phyloP scores from a whole-genome alignment of 2,888 invertebrate species.

The Plemyria rubiginata region DNA sequence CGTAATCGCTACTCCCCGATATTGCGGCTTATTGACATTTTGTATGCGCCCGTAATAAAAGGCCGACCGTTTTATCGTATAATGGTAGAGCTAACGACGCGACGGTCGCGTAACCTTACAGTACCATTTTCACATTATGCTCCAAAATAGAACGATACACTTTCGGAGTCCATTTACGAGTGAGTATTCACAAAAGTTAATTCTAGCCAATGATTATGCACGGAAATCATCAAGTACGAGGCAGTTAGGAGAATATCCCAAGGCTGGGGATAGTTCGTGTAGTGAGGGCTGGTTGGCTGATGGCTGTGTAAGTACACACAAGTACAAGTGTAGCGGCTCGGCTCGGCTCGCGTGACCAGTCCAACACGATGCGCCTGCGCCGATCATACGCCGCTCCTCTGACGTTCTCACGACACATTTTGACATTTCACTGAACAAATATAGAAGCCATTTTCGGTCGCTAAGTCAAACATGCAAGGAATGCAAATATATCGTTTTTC shows the following conservation, averaged over 20 bases:
- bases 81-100: slow-evolving; percentile 23
- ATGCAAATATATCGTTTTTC: slow-evolving; percentile 63
- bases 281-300: slow-evolving; percentile 34
- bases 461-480: slow-evolving; percentile 60
- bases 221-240: slow-evolving; percentile 43
- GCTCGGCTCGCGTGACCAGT: slow-evolving; percentile 70
- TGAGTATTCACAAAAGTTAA: not conserved
- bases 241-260: slow-evolving; percentile 60
- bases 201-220: slow-evolving; percentile 12
- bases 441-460: slow-evolving; percentile 79
- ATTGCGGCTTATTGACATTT: slow-evolving; percentile 51
- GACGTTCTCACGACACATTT: slow-evolving; percentile 79
- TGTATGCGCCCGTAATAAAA: slow-evolving; percentile 48
- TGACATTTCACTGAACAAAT: slow-evolving; percentile 82
- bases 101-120: slow-evolving; percentile 16
- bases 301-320: slow-evolving; percentile 40
- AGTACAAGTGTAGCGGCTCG: slow-evolving; percentile 63
- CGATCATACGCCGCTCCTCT: slow-evolving; percentile 62
- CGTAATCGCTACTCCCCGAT: slow-evolving; percentile 43
- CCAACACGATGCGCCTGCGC: slow-evolving; percentile 66
- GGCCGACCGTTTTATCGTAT: slow-evolving; percentile 29
- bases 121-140: slow-evolving; percentile 28
- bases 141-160: slow-evolving; percentile 18
- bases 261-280: slow-evolving; percentile 67
- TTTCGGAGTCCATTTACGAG: slow-evolving; percentile 6